These are phyloP conservation scores for Protobothrops flavoviridis DNA, from an alignment of 2,113 vertebrate species.

Conservation along the genomic window DNA sequence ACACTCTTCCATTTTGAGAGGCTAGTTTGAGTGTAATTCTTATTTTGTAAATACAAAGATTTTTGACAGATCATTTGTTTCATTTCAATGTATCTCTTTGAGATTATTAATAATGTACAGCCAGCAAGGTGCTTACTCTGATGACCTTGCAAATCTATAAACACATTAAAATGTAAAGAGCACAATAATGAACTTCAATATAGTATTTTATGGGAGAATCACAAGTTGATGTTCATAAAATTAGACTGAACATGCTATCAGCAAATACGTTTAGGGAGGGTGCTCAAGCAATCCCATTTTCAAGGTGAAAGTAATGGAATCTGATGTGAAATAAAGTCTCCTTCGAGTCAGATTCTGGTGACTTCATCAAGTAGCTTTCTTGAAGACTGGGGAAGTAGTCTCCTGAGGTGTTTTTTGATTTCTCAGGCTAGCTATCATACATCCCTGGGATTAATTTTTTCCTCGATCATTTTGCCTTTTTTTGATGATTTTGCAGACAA, in stretches of 20 bases:
- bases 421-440: neutral
- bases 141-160: neutral
- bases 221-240: neutral
- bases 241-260: neutral
- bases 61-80: neutral
- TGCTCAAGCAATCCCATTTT: neutral
- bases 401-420: neutral
- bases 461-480: neutral
- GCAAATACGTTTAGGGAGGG: neutral
- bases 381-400: neutral
- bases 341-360: neutral
- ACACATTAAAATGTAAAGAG: neutral
- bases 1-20: neutral
- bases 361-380: neutral
- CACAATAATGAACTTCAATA: neutral
- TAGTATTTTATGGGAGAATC: neutral
- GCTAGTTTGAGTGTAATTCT: neutral
- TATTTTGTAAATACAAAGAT: neutral
- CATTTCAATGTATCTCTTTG: neutral
- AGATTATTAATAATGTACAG: slow-evolving; percentile 9
- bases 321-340: neutral
- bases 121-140: neutral
- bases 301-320: slow-evolving; percentile 15
- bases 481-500: neutral
- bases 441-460: neutral